Percentiles rank a stretch among this genome's conserved stretches.
phyloP scores from a whole-genome alignment of 2,888 invertebrate genomes.

The Drosophila subsilvestris region DNA sequence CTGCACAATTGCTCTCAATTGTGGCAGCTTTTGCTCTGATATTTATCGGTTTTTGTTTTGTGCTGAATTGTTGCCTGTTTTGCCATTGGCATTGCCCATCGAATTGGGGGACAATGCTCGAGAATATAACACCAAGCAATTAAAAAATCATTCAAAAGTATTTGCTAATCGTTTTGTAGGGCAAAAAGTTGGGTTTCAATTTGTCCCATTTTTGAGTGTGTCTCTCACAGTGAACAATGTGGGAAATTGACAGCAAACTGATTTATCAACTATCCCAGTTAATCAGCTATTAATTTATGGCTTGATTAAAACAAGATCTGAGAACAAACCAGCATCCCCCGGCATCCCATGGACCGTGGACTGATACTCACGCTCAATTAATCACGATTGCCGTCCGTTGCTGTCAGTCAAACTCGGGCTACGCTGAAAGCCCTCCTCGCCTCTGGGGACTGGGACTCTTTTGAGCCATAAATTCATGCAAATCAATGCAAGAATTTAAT shows the following conservation, averaged over 20 bases:
- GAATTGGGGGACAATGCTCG: background rate
- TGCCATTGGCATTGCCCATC: background rate
- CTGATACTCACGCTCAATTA: constrained; percentile 69
- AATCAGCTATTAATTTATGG: constrained; percentile 63
- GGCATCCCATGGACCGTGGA: constrained; percentile 22
- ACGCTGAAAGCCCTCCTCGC: constrained; percentile 14
- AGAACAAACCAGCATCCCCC: constrained; percentile 15
- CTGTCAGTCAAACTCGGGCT: constrained; percentile 30
- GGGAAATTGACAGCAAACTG: constrained; percentile 20
- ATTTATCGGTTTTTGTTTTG: constrained; percentile 24
- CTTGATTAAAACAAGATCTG: constrained; percentile 44
- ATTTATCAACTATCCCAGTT: constrained; percentile 53
- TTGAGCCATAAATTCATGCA: constrained; percentile 46
- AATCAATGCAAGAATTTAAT: constrained; percentile 54
- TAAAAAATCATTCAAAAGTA: constrained; percentile 10
- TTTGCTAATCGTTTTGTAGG: background rate
- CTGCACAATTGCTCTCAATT: constrained; percentile 32
- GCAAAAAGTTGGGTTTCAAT: constrained; percentile 25
- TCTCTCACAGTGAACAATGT: constrained; percentile 36
- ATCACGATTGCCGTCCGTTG: constrained; percentile 60
- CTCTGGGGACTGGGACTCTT: constrained; percentile 20
- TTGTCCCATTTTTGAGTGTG: constrained; percentile 49
- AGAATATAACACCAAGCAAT: constrained; percentile 14
- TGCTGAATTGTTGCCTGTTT: constrained; percentile 8
- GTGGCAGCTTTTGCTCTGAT: constrained; percentile 16